Conservation (phyloP, 1,140 invertebrate genomes). For the Chironomus tepperi region DNA sequence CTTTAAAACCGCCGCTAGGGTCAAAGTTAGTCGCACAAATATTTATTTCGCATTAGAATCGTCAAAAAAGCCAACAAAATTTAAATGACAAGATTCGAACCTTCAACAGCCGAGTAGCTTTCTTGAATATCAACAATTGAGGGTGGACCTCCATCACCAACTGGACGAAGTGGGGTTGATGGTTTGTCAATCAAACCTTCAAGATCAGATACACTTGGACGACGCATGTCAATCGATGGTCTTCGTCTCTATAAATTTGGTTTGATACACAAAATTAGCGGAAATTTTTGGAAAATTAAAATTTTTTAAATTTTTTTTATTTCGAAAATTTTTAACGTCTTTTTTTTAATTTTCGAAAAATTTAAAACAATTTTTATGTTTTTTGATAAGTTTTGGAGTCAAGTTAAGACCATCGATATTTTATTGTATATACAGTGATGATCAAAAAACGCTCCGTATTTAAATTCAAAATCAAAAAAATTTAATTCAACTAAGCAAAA, state of each 20-base stretch:
- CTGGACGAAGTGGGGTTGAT: slow-evolving; percentile 72
- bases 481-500: too few species aligned
- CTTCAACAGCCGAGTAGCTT: slow-evolving; percentile 86
- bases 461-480: too few species aligned
- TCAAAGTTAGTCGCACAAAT: background rate
- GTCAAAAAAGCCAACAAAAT: background rate
- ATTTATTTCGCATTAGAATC: background rate
- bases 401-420: background rate
- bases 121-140: slow-evolving; percentile 82
- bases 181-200: slow-evolving; percentile 84
- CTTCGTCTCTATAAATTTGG: slow-evolving; percentile 58
- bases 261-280: slow-evolving; percentile 16
- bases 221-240: slow-evolving; percentile 73
- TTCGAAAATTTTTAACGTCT: background rate
- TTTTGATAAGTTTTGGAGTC: background rate
- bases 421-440: too few species aligned
- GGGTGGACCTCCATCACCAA: slow-evolving; percentile 70
- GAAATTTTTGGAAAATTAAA: slow-evolving; percentile 17
- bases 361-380: background rate
- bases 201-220: slow-evolving; percentile 78
- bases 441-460: too few species aligned
- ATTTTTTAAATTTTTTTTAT: background rate
- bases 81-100: slow-evolving; percentile 40
- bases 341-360: background rate
- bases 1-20: too few species aligned